Conservation (phyloP, 2,888 invertebrate genomes). For the Caenorhabditis sp. region DNA sequence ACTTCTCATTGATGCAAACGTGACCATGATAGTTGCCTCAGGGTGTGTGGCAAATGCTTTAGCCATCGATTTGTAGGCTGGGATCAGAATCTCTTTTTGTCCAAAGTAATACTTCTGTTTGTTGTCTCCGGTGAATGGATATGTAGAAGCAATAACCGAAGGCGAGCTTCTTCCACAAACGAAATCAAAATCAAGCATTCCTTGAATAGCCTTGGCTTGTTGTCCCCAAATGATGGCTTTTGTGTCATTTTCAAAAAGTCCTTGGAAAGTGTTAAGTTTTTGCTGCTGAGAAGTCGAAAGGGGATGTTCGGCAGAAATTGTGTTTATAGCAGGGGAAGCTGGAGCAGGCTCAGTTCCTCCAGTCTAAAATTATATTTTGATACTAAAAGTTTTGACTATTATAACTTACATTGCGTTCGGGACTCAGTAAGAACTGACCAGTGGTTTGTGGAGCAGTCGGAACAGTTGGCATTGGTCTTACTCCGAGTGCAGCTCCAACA, state of each 20-base stretch:
- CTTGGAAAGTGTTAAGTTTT: conserved; percentile 24
- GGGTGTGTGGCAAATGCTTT: conserved; percentile 96
- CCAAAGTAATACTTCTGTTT: conserved; percentile 99
- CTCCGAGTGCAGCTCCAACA: conserved; percentile 96
- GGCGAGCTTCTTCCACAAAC: conserved; percentile 93
- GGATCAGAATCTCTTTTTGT: conserved; percentile 87
- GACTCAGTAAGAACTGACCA: conserved; percentile 91
- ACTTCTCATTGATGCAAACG: conserved; percentile 97
- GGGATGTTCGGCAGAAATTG: conserved; percentile 18
- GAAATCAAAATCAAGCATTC: conserved; percentile 97
- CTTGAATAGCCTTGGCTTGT: conserved; percentile 97
- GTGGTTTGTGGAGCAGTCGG: conserved; percentile 89
- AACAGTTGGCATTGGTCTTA: conserved; percentile 89
- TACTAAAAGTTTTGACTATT: background rate
- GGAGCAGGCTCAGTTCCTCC: conserved; percentile 65
- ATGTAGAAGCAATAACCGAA: conserved; percentile 94
- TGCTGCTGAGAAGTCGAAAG: conserved; percentile 23
- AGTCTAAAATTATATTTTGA: conserved; percentile 56
- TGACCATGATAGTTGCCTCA: conserved; percentile 94
- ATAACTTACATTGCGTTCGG: conserved; percentile 76
- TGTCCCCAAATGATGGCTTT: conserved; percentile 97
- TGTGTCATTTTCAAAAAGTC: conserved; percentile 81
- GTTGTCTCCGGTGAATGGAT: conserved; percentile 96
- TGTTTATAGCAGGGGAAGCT: conserved; percentile 42
- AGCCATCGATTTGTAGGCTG: conserved; percentile 96